Conservation (phyloP, 30 jellyfish, hydroid and myxozoan species). For the Aurelia coerulea region DNA sequence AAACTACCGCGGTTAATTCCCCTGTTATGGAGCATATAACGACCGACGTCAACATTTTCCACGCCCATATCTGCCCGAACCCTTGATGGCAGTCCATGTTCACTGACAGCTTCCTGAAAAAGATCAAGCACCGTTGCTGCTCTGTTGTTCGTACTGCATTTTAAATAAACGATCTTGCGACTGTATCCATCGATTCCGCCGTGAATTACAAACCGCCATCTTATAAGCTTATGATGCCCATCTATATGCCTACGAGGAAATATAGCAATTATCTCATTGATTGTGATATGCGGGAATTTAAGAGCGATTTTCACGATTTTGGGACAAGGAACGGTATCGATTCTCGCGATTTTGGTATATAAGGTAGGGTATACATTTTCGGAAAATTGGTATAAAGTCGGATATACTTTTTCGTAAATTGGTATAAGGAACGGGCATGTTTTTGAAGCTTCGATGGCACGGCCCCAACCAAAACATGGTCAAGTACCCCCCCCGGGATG, state of each 20-base stretch:
- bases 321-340: too few relatives aligned
- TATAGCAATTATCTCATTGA: too few relatives aligned
- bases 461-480: too few relatives aligned
- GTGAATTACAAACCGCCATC: slow-evolving; percentile 27
- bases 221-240: slow-evolving; percentile 49
- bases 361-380: too few relatives aligned
- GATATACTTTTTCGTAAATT: too few relatives aligned
- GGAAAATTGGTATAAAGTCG: too few relatives aligned
- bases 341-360: too few relatives aligned
- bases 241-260: slow-evolving; percentile 39
- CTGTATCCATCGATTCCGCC: slow-evolving; percentile 35
- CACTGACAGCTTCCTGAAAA: slow-evolving; percentile 18
- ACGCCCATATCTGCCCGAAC: slow-evolving; percentile 28
- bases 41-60: slow-evolving; percentile 25
- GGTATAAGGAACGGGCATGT: too few relatives aligned
- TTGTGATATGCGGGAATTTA: too few relatives aligned
- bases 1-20: slow-evolving; percentile 5
- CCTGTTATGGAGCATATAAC: slow-evolving; percentile 25
- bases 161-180: slow-evolving; percentile 16
- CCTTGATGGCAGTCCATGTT: slow-evolving; percentile 22
- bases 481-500: too few relatives aligned
- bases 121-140: slow-evolving; percentile 20
- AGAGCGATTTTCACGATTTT: too few relatives aligned
- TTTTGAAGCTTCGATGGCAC: too few relatives aligned
- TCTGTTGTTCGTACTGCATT: slow-evolving; percentile 28